These are phyloP conservation scores for Rhagoletis pomonella DNA, from an alignment of 1,140 invertebrate species.

Conservation along the genomic window DNA sequence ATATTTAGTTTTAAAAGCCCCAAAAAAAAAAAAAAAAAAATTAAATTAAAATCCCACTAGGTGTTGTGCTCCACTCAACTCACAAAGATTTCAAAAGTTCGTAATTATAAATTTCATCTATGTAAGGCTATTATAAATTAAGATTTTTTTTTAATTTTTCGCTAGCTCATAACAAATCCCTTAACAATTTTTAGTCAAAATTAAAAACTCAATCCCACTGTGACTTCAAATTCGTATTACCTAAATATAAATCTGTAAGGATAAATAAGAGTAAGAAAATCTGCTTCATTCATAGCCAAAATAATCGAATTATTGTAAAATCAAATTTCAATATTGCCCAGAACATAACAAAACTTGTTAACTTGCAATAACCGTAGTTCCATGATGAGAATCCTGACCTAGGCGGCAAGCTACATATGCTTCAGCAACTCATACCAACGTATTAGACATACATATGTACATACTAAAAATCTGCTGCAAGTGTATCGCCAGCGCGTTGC, in stretches of 20 bases:
- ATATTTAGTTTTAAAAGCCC: no score
- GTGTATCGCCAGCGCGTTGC: background rate
- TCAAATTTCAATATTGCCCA: slow-evolving; percentile 34
- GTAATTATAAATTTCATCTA: no score
- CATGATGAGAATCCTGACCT: background rate
- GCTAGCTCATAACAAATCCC: no score
- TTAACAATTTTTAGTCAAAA: background rate
- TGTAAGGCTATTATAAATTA: no score
- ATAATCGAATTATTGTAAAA: slow-evolving; percentile 40
- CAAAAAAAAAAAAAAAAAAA: no score
- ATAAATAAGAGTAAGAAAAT: background rate
- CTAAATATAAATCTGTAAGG: background rate
- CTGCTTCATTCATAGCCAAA: slow-evolving; percentile 22
- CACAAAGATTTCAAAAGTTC: no score
- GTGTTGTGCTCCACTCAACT: no score
- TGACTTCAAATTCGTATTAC: background rate
- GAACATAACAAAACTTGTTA: slow-evolving; percentile 39
- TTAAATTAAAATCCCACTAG: no score
- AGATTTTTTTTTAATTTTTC: no score
- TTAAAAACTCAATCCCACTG: slow-evolving; percentile 11
- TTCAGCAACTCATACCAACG: background rate
- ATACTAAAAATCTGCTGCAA: background rate
- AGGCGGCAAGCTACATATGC: background rate
- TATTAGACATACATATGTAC: background rate
- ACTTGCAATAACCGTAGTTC: slow-evolving; percentile 11